Base-by-base conservation (phyloP, 2,113 vertebrate genomes). In the Lagopus muta region DNA sequence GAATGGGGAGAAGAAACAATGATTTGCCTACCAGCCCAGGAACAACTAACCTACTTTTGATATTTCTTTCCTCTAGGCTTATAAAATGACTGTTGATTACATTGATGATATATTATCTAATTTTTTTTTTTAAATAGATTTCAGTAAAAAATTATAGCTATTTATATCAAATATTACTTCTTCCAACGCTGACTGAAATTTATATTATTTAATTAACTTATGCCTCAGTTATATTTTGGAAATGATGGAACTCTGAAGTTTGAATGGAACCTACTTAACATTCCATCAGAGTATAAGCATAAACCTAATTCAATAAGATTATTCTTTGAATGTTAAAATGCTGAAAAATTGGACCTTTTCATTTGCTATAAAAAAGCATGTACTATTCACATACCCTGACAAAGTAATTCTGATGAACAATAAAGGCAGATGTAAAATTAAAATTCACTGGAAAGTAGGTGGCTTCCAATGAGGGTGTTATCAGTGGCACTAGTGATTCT, bases 151-250 rank as follows among this genome's bases (percentile, higher is more conserved):
- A 62, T 86, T 79, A 34, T 62, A 91, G 45, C 85, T 92, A 86
- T 82, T 96, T 95, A 54, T 90, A 94, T 71, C 34, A 92, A 96
- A 90, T 86, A 96, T 82, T 92, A 76, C 71, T 95, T 93, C 85
- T 89, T 84, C 91, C 36, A 62, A 94, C 86, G 88, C 43, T 95
- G 82, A 64, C 65, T 93, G 57, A 88, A 97, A 97, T 96, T 91
- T 95, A 95, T 95, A 87, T 94, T 95, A 95, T 96, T 97, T 96
- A 95, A 97, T 97, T 97, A 97, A 97, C 80, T 94, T 94, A 92
- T 70, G 62, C 86, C 92, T 97, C 8, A 3, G 62, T 94, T 82
- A 84, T 91, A 94, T 96, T 97, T 95, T 93, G 58, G 70, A 97
- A 95, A 93, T 82, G 19, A 95, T 96, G 80, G 80, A 64, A 8